Conservation (phyloP, 2,113 vertebrate species). For the Forbesichthys papilliferus region DNA sequence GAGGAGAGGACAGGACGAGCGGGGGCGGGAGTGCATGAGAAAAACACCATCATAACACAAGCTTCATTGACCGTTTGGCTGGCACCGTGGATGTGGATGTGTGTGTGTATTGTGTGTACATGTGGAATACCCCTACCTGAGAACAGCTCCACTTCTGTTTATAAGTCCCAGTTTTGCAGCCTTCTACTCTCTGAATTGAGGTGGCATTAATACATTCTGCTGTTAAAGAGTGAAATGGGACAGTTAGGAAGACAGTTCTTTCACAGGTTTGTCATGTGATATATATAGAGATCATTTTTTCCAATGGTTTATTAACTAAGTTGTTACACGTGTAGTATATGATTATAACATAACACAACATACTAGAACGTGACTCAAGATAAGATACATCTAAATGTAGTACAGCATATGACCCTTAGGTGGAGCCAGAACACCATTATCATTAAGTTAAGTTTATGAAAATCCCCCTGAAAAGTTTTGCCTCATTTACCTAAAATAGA, state of each 20-base stretch:
- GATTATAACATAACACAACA: no score
- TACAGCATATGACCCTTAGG: slow-evolving; percentile 35
- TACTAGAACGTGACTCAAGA: no score
- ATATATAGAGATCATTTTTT: no score
- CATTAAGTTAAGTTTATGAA: neutral
- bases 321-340: no score
- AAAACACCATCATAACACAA: slow-evolving; percentile 63
- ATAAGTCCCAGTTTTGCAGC: slow-evolving; percentile 23
- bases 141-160: slow-evolving; percentile 67
- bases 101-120: slow-evolving; percentile 32
- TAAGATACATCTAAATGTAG: neutral
- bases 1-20: slow-evolving; percentile 10
- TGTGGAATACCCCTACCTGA: slow-evolving; percentile 44
- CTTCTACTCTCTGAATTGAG: neutral
- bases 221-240: neutral
- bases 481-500: neutral
- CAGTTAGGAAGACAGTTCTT: neutral
- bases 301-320: no score
- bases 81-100: slow-evolving; percentile 23
- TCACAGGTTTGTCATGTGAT: neutral
- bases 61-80: slow-evolving; percentile 58
- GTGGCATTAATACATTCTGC: slow-evolving; percentile 48
- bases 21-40: slow-evolving; percentile 25
- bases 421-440: neutral
- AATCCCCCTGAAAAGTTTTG: no score